phyloP scores from a whole-genome alignment of 2,113 vertebrate species.

The Podiceps cristatus region DNA sequence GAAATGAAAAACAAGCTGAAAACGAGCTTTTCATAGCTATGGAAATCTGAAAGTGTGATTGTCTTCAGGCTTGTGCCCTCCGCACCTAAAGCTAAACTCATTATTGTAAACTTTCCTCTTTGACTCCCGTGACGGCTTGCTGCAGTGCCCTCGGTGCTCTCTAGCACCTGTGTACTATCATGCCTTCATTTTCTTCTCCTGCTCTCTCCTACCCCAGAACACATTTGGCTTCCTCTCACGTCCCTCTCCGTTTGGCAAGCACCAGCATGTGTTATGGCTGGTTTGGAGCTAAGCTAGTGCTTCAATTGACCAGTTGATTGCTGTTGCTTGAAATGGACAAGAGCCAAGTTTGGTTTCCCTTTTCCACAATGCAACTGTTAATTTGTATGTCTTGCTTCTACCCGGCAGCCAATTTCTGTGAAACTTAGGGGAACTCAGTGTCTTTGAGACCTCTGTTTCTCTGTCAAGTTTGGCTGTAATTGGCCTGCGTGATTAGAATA shows the following conservation, averaged over 20 bases:
- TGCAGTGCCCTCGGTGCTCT: neutral
- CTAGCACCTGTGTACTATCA: fast-evolving
- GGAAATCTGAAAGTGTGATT: neutral
- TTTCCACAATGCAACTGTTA: conserved; percentile 18
- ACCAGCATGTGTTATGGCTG: conserved; percentile 43
- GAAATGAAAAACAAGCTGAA: neutral
- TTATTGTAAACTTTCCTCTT: neutral
- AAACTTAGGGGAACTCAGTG: neutral
- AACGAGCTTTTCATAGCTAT: neutral
- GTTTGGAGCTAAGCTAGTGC: conserved; percentile 12
- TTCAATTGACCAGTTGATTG: conserved; percentile 49
- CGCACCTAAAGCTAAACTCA: neutral
- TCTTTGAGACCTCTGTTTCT: conserved; percentile 29
- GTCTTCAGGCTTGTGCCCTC: neutral
- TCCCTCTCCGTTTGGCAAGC: conserved; percentile 14
- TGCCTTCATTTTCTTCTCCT: neutral
- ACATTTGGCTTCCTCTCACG: neutral
- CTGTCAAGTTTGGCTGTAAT: conserved; percentile 23
- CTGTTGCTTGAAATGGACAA: conserved; percentile 30
- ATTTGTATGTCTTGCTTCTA: conserved; percentile 48
- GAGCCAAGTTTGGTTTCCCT: conserved; percentile 39
- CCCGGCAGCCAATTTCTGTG: neutral
- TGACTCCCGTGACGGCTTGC: fast-evolving
- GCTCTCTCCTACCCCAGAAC: neutral
- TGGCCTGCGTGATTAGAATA: neutral